Evolutionary conservation across 2,113 vertebrate genomes (phyloP), one percentile per base, ranked within the genome.

Genomic region (Cynocephalus volans): DNA sequence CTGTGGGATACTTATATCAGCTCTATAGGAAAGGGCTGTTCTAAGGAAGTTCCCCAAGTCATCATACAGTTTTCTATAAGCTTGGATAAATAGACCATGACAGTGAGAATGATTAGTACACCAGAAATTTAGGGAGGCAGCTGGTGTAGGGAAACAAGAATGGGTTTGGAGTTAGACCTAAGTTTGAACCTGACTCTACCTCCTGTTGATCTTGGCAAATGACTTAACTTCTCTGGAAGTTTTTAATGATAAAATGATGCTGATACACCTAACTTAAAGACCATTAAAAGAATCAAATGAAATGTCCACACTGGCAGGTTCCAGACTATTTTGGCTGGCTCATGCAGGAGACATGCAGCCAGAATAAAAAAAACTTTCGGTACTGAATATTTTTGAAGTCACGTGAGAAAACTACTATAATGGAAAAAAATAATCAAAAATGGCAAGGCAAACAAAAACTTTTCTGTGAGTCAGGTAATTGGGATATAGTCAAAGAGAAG

Each of bases 341-440:
- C 41, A 62, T 33, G 3, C n/a, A 73, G n/a, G 54, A 67, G 52
- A 93, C 12, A 52, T 36, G 64, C 15, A 36, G 21, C n/a, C 60
- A n/a, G 33, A 90, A 80, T 41, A 41, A 45, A 96, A 81, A 92
- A 81, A 81, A 28, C 28, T 62, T 93, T 97, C 54, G 19, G 77
- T 79, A 92, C 23, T 64, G 33, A 64, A 17, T 93, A 70, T 48
- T 93, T 93, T 28, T 92, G n/a, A 97, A 96, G 41, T 87, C 28
- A 95, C 56, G 13, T 24, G 52, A 86, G 41, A 70, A 81, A 96
- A 60, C 26, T 23, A 60, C 26, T 23, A 88, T 8, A 36, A 24
- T 69, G 48, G 36, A 88, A 97, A 52, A 91, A 80, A 80, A 96
- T 62, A 72, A 96, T 41, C 21, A 90, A 89, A 95, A 96, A 83